Evolutionary conservation across 1,140 invertebrate species (phyloP).

Genomic region (Muscidifurax raptorellus): DNA sequence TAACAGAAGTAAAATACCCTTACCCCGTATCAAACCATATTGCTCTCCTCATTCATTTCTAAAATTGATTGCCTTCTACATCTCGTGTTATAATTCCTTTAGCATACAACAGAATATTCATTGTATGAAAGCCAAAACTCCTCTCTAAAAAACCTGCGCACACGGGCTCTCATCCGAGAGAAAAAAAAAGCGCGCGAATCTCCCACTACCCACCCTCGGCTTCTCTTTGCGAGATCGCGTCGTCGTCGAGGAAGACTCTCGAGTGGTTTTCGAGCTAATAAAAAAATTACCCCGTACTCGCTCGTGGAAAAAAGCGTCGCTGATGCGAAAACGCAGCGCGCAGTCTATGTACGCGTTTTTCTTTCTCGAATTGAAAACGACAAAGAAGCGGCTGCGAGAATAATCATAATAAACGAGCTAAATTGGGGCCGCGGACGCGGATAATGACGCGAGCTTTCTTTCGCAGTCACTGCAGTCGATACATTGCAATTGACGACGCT

Average conservation of each 20-base stretch:
- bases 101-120: no score
- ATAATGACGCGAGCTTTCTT: conserved; percentile 11
- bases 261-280: conserved; percentile 72
- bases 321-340: neutral
- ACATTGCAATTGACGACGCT: neutral
- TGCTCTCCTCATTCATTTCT: no score
- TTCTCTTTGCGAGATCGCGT: conserved; percentile 56
- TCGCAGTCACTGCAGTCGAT: neutral
- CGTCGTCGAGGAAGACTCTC: conserved; percentile 61
- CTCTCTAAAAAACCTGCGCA: no score
- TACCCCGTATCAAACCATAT: no score
- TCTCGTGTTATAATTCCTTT: no score
- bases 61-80: no score
- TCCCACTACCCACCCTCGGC: conserved; percentile 15
- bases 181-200: neutral
- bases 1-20: no score
- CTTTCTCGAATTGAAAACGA: neutral
- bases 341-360: neutral
- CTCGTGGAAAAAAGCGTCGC: conserved; percentile 62
- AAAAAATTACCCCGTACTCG: conserved; percentile 67
- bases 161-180: no score
- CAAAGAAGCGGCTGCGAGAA: neutral
- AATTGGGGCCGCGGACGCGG: conserved; percentile 3
- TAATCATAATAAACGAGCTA: conserved; percentile 23
- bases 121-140: no score